Evolutionary conservation across 92 coral and sea anemone species (phyloP).

Genomic region (Zoanthus solanderi): DNA sequence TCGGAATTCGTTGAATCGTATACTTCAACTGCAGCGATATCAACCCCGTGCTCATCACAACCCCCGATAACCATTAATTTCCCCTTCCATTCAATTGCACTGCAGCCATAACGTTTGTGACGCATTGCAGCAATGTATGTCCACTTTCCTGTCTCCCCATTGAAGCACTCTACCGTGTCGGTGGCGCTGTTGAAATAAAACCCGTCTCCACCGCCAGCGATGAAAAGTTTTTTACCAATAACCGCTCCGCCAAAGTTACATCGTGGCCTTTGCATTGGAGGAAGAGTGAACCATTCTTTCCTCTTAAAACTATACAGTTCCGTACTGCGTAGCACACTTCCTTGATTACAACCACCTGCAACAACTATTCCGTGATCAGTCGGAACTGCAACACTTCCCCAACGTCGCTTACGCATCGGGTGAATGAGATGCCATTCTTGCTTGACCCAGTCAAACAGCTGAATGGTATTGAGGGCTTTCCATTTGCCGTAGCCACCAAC

Average conservation of each 20-base stretch:
- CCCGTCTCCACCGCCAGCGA: conserved; percentile 86
- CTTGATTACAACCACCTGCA: conserved; percentile 88
- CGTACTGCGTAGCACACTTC: conserved; percentile 79
- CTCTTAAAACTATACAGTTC: conserved; percentile 80
- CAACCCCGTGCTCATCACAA: conserved; percentile 69
- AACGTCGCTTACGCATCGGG: conserved; percentile 84
- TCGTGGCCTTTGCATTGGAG: conserved; percentile 72
- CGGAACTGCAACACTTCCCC: conserved; percentile 79
- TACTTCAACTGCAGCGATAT: conserved; percentile 78
- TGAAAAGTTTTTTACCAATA: conserved; percentile 70
- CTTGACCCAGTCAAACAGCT: conserved; percentile 82
- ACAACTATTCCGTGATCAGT: conserved; percentile 86
- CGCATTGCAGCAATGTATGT: conserved; percentile 79
- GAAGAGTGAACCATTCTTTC: conserved; percentile 81
- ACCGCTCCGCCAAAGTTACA: conserved; percentile 88
- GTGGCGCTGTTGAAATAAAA: conserved; percentile 91
- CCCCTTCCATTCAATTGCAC: conserved; percentile 76
- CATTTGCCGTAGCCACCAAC: conserved; percentile 89
- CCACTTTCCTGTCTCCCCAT: conserved; percentile 83
- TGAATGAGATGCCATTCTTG: conserved; percentile 75
- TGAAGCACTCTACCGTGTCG: conserved; percentile 80
- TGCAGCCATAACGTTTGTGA: conserved; percentile 81
- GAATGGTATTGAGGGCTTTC: conserved; percentile 83
- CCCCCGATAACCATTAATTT: conserved; percentile 90
- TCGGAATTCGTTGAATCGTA: conserved; percentile 63